phyloP scores from a whole-genome alignment of 2,888 invertebrate species.

The Lysandra bellargus region DNA sequence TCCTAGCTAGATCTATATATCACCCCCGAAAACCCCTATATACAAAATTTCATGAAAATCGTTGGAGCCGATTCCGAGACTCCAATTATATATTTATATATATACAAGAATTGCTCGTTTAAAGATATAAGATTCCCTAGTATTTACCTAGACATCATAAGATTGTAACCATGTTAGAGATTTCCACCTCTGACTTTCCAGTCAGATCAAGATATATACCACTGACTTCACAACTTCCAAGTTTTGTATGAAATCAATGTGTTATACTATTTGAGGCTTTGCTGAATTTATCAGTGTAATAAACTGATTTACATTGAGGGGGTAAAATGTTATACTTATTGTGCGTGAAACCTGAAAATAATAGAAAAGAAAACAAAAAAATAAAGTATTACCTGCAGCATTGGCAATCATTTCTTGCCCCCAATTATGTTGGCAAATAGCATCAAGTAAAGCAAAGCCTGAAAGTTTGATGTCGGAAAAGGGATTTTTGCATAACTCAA shows the following conservation, averaged over 20 bases:
- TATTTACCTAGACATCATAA: too few species aligned
- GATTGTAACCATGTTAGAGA: too few species aligned
- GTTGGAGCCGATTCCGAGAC: too few species aligned
- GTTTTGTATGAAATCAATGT: background rate
- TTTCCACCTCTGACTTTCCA: too few species aligned
- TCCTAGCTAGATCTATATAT: too few species aligned
- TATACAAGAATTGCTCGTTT: too few species aligned
- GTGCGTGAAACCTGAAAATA: background rate
- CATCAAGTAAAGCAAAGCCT: constrained; percentile 83
- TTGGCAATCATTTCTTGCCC: constrained; percentile 87
- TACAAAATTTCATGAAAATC: too few species aligned
- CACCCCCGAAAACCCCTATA: too few species aligned
- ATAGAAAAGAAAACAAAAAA: background rate
- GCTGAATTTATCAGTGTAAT: background rate
- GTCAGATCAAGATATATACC: background rate
- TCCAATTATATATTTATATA: too few species aligned
- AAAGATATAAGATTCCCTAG: too few species aligned
- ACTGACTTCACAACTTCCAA: background rate
- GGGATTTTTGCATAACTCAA: constrained; percentile 86
- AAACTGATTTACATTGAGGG: background rate
- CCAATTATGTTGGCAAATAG: constrained; percentile 87
- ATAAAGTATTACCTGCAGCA: constrained; percentile 80
- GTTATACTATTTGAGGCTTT: background rate
- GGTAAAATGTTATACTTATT: background rate
- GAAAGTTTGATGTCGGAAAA: constrained; percentile 89